Evolutionary conservation across 2,888 invertebrate species (phyloP), one percentile per base, ranked within the genome.

Genomic region (Apodemia zela): DNA sequence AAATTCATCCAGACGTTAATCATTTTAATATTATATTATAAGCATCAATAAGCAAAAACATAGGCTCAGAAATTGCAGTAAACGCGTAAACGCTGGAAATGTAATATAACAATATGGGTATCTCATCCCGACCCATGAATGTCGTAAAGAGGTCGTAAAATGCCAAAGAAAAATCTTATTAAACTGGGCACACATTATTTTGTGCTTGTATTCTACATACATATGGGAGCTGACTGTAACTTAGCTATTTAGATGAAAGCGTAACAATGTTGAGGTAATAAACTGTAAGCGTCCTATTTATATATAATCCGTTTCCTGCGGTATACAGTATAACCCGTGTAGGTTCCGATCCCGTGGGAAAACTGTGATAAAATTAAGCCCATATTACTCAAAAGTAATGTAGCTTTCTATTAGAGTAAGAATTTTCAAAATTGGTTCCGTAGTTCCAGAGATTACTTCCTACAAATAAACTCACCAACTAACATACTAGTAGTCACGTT

Each of bases 241-340:
- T 69, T 79, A 79, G 80, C 79, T 76, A 72, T 78, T 72, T 70
- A 74, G 69, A 69, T 62, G 60, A 62, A 45, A 45, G 42, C 42
- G 42, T 42, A 15, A 42, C 42, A 15, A 5, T 42, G 42, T 42
- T 42, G 42, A 5, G 13, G 42, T 42, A 42, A 42, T 42, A 42
- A 42, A 42, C 42, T 42, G 15, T 42, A 42, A 15, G 15, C 42
- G 13, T 42, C 13, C 15, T 42, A 42, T 42, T 42, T 42, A 42
- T 42, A 15, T 33, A 33, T 10, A 10, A 33, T 7, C 10, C 7
- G 8, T 33, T 33, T 33, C 33, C 33, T 10, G 33, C 10, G 10
- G 33, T 33, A 33, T 33, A 33, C 10, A 10, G 33, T 33, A 33
- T 33, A 33, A 33, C 33, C 33, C 0, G 10, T 33, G 10, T 10